Percentiles rank a stretch among this genome's conserved stretches.
Evolutionary conservation across 2,113 vertebrate species (phyloP).

Genomic region (Phoxinus phoxinus): DNA sequence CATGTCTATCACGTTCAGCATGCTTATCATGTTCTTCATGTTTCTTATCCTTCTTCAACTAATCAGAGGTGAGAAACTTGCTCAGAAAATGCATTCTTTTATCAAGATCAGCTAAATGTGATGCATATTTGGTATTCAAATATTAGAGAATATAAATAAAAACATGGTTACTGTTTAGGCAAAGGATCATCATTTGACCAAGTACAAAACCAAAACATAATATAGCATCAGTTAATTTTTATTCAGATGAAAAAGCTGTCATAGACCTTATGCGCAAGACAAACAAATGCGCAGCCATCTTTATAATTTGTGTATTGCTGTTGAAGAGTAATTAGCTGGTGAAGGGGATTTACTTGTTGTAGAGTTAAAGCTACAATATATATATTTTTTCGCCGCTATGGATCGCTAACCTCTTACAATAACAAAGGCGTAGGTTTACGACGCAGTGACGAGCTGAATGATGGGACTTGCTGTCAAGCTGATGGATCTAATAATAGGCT

Average conservation of each 20-base stretch:
- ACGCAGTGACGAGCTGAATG: too few relatives aligned
- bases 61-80: not conserved
- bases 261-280: too few relatives aligned
- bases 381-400: too few relatives aligned
- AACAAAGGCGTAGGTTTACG: too few relatives aligned
- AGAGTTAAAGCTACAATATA: too few relatives aligned
- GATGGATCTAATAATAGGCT: too few relatives aligned
- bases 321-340: too few relatives aligned
- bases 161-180: not conserved
- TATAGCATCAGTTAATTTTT: not conserved
- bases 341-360: too few relatives aligned
- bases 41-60: slow-evolving; percentile 42
- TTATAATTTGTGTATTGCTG: too few relatives aligned
- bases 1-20: not conserved
- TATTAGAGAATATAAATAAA: not conserved
- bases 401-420: too few relatives aligned
- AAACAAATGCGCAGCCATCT: too few relatives aligned
- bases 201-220: not conserved
- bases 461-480: too few relatives aligned
- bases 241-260: not conserved
- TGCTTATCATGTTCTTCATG: slow-evolving; percentile 46
- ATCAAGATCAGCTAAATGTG: not conserved
- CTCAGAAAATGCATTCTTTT: not conserved
- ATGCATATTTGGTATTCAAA: not conserved
- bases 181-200: not conserved